Conservation (phyloP, 1,140 invertebrate genomes). For the Brachionus asplanchnoidis region DNA sequence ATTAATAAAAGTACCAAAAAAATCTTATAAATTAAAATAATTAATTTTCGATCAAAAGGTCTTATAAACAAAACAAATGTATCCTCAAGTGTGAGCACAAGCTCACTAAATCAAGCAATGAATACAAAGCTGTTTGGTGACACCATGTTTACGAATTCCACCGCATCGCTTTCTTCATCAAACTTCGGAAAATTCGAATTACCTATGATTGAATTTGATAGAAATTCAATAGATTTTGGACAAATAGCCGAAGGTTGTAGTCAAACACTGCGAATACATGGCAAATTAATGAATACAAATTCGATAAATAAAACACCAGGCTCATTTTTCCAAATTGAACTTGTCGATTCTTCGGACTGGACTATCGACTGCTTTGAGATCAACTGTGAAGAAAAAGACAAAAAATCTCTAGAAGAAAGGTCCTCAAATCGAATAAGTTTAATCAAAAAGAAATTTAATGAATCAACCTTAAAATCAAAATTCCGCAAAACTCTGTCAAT, state of each 20-base stretch:
- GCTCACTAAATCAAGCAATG: conserved; percentile 14
- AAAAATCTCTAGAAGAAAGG: background rate
- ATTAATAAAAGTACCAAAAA: background rate
- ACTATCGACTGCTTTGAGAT: background rate
- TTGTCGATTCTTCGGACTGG: background rate
- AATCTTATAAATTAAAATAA: background rate
- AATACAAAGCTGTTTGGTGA: background rate
- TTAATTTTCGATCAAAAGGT: background rate
- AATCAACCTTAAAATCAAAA: conserved; percentile 26
- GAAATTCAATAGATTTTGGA: conserved; percentile 24
- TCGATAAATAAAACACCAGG: background rate
- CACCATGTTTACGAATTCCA: background rate
- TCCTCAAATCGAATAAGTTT: background rate
- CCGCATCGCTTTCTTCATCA: background rate
- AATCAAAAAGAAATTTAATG: conserved; percentile 11
- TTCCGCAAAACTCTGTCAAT: background rate
- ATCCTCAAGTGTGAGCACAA: background rate
- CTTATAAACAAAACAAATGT: background rate
- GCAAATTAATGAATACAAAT: background rate
- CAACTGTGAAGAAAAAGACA: background rate
- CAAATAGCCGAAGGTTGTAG: conserved; percentile 17
- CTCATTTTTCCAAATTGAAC: conserved; percentile 12
- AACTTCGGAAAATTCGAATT: conserved; percentile 17
- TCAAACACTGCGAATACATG: background rate
- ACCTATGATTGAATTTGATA: conserved; percentile 25